phyloP scores from a whole-genome alignment of 2,888 invertebrate species.

The Zhengitettix transpicula region DNA sequence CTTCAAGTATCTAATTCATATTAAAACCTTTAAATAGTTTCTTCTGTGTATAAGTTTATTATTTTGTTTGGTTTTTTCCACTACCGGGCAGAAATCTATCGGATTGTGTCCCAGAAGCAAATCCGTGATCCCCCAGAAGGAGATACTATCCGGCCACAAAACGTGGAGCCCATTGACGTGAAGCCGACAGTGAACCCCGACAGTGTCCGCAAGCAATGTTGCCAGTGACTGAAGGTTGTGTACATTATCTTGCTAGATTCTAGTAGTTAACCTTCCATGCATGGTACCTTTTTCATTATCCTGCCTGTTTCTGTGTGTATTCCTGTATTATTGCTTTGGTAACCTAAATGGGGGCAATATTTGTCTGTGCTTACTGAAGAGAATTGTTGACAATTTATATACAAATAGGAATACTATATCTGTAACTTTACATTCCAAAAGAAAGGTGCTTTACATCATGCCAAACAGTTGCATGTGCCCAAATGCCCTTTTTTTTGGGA shows the following conservation, averaged over 20 bases:
- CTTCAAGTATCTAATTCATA: no score
- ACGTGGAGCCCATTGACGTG: conserved; percentile 76
- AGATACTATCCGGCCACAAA: conserved; percentile 76
- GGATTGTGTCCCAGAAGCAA: conserved; percentile 97
- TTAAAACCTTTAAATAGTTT: no score
- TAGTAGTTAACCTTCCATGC: no score
- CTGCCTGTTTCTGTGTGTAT: not conserved
- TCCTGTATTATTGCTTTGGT: not conserved
- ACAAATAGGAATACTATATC: no score
- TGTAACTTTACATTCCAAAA: no score
- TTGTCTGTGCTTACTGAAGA: no score
- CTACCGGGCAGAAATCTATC: conserved; percentile 71
- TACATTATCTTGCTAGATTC: not conserved
- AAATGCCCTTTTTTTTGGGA: no score
- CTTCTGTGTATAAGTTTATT: not conserved
- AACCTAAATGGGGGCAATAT: no score
- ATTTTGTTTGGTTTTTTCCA: conserved; percentile 11
- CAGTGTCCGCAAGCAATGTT: conserved; percentile 82
- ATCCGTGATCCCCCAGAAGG: conserved; percentile 90
- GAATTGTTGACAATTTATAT: no score
- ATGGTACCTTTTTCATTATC: not conserved
- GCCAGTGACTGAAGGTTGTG: conserved; percentile 47
- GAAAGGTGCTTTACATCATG: no score
- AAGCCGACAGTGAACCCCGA: conserved; percentile 74
- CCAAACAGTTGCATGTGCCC: no score